Percentiles rank a stretch among this genome's conserved stretches.
phyloP scores from a whole-genome alignment of 2,888 invertebrate genomes.

The Rotaria macrura region DNA sequence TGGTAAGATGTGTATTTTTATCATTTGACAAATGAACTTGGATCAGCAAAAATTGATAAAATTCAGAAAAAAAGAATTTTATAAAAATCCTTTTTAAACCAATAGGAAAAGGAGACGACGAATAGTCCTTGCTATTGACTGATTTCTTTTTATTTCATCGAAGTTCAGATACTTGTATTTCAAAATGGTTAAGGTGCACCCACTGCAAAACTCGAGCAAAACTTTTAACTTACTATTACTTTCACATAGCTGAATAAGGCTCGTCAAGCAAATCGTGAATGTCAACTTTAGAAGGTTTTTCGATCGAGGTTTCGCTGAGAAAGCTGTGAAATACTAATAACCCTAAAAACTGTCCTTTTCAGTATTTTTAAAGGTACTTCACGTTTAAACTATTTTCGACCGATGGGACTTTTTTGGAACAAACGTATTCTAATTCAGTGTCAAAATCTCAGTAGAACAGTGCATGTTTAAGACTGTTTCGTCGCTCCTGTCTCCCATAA shows the following conservation, averaged over 20 bases:
- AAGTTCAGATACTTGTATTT: too few relatives aligned
- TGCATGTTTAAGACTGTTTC: not conserved
- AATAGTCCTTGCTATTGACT: too few relatives aligned
- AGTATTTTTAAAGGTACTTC: not conserved
- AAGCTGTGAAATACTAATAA: not conserved
- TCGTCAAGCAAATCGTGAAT: not conserved
- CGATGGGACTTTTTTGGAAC: not conserved
- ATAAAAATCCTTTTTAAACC: too few relatives aligned
- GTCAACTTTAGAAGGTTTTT: not conserved
- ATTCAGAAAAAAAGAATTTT: too few relatives aligned
- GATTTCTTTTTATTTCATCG: too few relatives aligned
- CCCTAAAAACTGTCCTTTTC: not conserved
- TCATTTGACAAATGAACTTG: too few relatives aligned
- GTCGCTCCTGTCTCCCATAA: not conserved
- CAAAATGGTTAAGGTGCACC: too few relatives aligned
- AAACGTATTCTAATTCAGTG: not conserved
- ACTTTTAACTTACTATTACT: too few relatives aligned
- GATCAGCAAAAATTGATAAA: too few relatives aligned
- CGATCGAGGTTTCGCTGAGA: not conserved
- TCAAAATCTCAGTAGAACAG: not conserved
- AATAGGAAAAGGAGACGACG: too few relatives aligned
- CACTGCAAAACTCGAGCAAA: too few relatives aligned
- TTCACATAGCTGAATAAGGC: not conserved
- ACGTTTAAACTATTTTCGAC: not conserved
- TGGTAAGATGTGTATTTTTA: too few relatives aligned